Evolutionary conservation across 2,113 vertebrate species (phyloP).

Genomic region (Pseudorhombus dupliciocellatus): DNA sequence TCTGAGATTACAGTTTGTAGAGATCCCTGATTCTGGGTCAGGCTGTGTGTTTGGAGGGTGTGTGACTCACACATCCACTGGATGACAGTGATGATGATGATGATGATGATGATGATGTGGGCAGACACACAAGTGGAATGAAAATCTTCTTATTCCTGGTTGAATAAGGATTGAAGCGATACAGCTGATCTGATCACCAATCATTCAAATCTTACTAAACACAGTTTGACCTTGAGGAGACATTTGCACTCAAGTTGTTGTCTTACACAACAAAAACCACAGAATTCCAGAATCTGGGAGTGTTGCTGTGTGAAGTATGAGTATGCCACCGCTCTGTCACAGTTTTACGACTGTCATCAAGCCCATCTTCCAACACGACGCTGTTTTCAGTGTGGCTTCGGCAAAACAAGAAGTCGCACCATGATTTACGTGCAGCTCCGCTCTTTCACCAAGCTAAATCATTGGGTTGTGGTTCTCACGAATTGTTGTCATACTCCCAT

Average conservation of each 20-base stretch:
- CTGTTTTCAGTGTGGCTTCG: conserved; percentile 24
- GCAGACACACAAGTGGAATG: background rate
- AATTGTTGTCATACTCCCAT: background rate
- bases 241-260: background rate
- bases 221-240: background rate
- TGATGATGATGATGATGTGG: too few species aligned
- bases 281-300: background rate
- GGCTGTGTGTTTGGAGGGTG: background rate
- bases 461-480: conserved; percentile 3
- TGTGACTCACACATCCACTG: background rate
- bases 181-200: background rate
- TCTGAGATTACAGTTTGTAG: background rate
- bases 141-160: background rate
- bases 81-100: too few species aligned
- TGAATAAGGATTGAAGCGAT: background rate
- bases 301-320: background rate
- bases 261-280: background rate
- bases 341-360: conserved; percentile 38
- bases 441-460: conserved; percentile 2
- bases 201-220: background rate
- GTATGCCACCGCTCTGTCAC: conserved; percentile 10
- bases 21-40: background rate
- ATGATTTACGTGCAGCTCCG: conserved; percentile 30
- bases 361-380: conserved; percentile 5
- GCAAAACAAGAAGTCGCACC: conserved; percentile 27